phyloP scores from a whole-genome alignment of 2,888 invertebrate species.

The Dasypolia templi region DNA sequence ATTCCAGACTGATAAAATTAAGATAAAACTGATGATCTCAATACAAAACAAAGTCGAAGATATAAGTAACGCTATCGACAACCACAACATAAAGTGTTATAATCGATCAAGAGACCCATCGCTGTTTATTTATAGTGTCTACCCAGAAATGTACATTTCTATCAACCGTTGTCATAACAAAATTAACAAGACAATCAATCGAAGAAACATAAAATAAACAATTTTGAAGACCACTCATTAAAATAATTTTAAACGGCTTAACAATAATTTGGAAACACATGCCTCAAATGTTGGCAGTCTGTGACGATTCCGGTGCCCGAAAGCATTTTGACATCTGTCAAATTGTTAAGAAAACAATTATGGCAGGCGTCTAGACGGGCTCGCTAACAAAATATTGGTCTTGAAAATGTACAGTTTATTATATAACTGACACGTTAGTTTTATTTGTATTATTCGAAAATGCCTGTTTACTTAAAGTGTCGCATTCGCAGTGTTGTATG shows the following conservation, averaged over 20 bases:
- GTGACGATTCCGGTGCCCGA: constrained; percentile 29
- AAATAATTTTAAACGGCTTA: constrained; percentile 32
- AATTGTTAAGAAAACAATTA: constrained; percentile 52
- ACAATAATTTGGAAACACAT: constrained; percentile 44
- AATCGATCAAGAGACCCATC: not conserved
- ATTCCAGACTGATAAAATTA: not conserved
- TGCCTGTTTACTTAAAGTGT: no score
- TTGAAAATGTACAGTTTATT: constrained; percentile 41
- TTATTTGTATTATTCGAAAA: not conserved
- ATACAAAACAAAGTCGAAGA: not conserved
- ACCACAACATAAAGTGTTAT: not conserved
- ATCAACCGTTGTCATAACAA: constrained; percentile 24
- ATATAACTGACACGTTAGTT: constrained; percentile 14
- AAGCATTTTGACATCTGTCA: constrained; percentile 63
- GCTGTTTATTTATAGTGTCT: not conserved
- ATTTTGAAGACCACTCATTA: not conserved
- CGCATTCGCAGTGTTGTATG: no score
- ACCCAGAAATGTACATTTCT: constrained; percentile 10
- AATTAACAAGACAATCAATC: constrained; percentile 19
- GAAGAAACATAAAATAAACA: not conserved
- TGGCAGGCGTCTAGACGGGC: constrained; percentile 5
- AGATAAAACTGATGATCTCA: not conserved
- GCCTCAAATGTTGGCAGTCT: constrained; percentile 48
- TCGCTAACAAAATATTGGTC: constrained; percentile 12
- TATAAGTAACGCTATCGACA: not conserved